phyloP scores from a whole-genome alignment of 1,140 invertebrate species.

The Danaus plexippus region DNA sequence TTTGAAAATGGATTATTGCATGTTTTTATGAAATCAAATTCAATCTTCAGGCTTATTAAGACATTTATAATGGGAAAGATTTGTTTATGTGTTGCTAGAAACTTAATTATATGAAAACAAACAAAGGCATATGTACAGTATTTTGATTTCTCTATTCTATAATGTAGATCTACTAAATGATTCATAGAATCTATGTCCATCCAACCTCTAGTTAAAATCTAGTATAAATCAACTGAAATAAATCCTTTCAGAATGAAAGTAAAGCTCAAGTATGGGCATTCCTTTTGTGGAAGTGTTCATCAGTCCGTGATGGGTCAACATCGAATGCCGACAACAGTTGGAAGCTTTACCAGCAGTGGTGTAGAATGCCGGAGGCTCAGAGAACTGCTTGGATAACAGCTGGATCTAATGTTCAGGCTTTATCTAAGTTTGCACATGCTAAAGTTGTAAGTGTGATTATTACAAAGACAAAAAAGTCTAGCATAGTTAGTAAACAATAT shows the following conservation, averaged over 20 bases:
- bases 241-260: slow-evolving; percentile 75
- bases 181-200: too few species aligned
- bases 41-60: too few species aligned
- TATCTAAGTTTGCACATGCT: slow-evolving; percentile 70
- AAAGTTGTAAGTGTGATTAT: slow-evolving; percentile 59
- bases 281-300: slow-evolving; percentile 83
- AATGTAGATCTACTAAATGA: too few species aligned
- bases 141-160: too few species aligned
- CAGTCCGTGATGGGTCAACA: slow-evolving; percentile 69
- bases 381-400: slow-evolving; percentile 84
- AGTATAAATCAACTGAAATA: too few species aligned
- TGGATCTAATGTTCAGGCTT: slow-evolving; percentile 80
- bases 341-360: slow-evolving; percentile 87
- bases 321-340: slow-evolving; percentile 76
- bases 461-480: background rate
- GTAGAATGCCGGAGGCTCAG: slow-evolving; percentile 79
- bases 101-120: too few species aligned
- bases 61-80: too few species aligned
- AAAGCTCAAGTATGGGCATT: slow-evolving; percentile 89
- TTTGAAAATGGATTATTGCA: too few species aligned
- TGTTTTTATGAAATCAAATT: too few species aligned
- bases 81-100: too few species aligned
- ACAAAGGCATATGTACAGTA: too few species aligned
- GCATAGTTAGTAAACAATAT: background rate
- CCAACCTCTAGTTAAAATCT: too few species aligned